Evolutionary conservation across 2,888 invertebrate genomes (phyloP).

Genomic region (Leptodirus hochenwartii): DNA sequence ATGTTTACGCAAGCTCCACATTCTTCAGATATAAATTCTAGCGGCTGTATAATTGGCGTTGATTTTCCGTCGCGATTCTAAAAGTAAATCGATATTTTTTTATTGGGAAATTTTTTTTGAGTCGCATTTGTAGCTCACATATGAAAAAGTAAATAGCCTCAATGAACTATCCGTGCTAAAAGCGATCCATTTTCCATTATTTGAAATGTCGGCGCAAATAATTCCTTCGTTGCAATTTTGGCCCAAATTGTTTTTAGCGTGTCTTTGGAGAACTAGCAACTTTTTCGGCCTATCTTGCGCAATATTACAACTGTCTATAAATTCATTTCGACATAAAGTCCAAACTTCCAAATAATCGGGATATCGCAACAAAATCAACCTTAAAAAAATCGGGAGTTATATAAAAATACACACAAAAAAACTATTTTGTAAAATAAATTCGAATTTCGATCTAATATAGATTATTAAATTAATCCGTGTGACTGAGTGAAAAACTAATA

Average conservation of each 20-base stretch:
- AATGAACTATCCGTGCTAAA: conserved; percentile 52
- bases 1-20: conserved; percentile 24
- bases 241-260: conserved; percentile 17
- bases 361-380: conserved; percentile 37
- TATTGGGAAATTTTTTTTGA: conserved; percentile 4
- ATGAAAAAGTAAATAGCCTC: conserved; percentile 45
- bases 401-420: no score
- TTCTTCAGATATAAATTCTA: conserved; percentile 24
- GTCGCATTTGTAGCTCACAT: conserved; percentile 26
- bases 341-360: conserved; percentile 38
- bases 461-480: no score
- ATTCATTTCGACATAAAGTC: conserved; percentile 30
- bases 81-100: conserved; percentile 9
- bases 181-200: conserved; percentile 50
- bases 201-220: conserved; percentile 48
- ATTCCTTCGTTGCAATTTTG: conserved; percentile 42
- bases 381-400: no score
- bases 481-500: no score
- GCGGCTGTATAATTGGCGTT: conserved; percentile 17
- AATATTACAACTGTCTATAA: background rate
- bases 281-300: conserved; percentile 39
- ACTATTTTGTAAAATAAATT: no score
- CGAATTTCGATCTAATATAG: no score
- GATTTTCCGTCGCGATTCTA: conserved; percentile 16
- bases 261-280: conserved; percentile 46